Conservation (phyloP, 2,888 invertebrate species). For the Parascotia fuliginaria region DNA sequence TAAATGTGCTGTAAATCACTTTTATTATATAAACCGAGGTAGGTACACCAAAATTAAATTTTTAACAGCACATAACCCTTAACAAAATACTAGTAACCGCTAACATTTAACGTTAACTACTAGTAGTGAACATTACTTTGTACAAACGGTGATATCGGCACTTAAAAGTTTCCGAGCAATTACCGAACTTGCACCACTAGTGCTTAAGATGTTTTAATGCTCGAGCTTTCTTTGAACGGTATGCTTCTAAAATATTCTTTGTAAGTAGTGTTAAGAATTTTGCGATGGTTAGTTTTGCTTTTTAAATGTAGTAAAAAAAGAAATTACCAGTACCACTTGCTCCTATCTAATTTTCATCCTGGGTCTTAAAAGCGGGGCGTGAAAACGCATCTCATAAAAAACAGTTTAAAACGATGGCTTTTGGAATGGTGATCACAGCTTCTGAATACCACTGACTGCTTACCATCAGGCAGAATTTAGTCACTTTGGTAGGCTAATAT, state of each 20-base stretch:
- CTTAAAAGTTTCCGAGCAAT: conserved; percentile 34
- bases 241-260: conserved; percentile 12
- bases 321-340: no score
- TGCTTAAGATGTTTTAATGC: conserved; percentile 29
- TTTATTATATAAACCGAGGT: no score
- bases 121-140: conserved; percentile 10
- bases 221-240: conserved; percentile 8
- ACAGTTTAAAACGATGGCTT: no score
- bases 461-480: no score
- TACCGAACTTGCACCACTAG: conserved; percentile 24
- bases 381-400: no score
- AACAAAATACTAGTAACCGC: conserved; percentile 15
- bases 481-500: no score
- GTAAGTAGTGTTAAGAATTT: not conserved
- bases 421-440: no score
- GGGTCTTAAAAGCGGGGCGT: no score
- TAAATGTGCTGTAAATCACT: no score
- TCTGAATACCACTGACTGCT: no score
- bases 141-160: conserved; percentile 31
- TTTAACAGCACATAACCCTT: not conserved
- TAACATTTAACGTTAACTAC: conserved; percentile 8
- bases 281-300: not conserved
- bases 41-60: not conserved
- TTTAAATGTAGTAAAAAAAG: no score
- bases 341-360: no score